These are phyloP conservation scores for Arvicola amphibius DNA, from an alignment of 2,797 vertebrate species.

Conservation along the genomic window DNA sequence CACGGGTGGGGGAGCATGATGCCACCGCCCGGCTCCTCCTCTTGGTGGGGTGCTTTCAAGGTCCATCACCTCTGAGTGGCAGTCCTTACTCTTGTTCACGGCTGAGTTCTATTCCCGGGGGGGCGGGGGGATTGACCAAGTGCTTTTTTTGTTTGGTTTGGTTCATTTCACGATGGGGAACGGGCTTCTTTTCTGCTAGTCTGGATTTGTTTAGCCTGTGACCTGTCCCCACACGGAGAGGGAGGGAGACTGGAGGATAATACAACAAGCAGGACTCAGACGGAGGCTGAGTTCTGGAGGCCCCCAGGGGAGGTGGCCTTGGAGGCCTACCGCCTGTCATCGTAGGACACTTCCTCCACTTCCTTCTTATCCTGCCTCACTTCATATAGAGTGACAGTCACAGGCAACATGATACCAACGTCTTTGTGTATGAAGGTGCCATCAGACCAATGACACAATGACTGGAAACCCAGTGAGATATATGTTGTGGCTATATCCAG, in stretches of 20 bases:
- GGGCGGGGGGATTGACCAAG: fast-evolving
- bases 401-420: neutral
- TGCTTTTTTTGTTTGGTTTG: fast-evolving
- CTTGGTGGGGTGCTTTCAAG: neutral
- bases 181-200: fast-evolving
- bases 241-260: fast-evolving
- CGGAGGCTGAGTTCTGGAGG: neutral
- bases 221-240: neutral
- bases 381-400: neutral
- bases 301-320: neutral
- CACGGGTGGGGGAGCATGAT: fast-evolving
- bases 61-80: fast-evolving
- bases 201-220: constrained; percentile 14
- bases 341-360: neutral
- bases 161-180: fast-evolving
- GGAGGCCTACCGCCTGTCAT: fast-evolving
- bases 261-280: neutral
- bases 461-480: neutral
- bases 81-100: fast-evolving
- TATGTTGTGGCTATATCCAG: too few species aligned
- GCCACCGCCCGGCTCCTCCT: neutral
- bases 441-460: neutral
- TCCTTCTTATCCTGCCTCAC: neutral
- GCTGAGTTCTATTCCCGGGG: neutral
- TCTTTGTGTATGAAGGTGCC: neutral